Evolutionary conservation across 2,113 vertebrate species (phyloP), one percentile per base, ranked within the genome.

Genomic region (Glaucidium brasilianum): DNA sequence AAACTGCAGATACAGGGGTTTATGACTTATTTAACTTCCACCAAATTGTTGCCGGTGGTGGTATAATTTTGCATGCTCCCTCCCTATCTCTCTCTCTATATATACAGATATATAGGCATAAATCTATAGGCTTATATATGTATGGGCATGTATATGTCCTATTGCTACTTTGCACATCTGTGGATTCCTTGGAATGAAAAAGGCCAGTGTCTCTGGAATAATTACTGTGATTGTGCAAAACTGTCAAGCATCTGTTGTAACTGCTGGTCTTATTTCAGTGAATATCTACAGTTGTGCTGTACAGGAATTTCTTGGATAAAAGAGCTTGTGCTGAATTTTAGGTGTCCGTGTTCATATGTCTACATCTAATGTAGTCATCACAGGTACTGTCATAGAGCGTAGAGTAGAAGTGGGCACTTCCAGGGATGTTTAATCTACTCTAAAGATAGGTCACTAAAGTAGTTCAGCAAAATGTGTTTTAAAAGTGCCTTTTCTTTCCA

Each of bases 41-140:
- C 8, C 43, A 86, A 84, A 37, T 53, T 58, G 9, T 23, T 69
- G 21, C 18, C 7, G 27, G 35, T 18, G 26, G 17, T 32, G 30
- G 6, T 14, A 37, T 49, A 53, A 69, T 29, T 82, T 91, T 88
- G 17, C 15, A 7, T 2, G 8, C 11, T 52, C 21, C 52, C 10
- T 66, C 30, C 25, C 13, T 76, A 11, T 4, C 6, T 30, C 30
- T 47, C 26, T 53, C 35, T 76, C 25, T 55, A 5, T 21, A 43
- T 5, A n/a, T 14, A 9, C 6, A 25, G 0, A 25, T 11, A 23
- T 25, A 23, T 4, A 75, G 27, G 5, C 5, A 27, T 17, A 30
- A 37, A 26, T 17, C 8, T 13, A 15, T 14, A 30, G 7, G 4
- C 11, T 47, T 47, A 27, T 20, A 27, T 43, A 23, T 17, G 9